Evolutionary conservation across 2,113 vertebrate species (phyloP), one percentile per base, ranked within the genome.

Genomic region (Vimba vimba): DNA sequence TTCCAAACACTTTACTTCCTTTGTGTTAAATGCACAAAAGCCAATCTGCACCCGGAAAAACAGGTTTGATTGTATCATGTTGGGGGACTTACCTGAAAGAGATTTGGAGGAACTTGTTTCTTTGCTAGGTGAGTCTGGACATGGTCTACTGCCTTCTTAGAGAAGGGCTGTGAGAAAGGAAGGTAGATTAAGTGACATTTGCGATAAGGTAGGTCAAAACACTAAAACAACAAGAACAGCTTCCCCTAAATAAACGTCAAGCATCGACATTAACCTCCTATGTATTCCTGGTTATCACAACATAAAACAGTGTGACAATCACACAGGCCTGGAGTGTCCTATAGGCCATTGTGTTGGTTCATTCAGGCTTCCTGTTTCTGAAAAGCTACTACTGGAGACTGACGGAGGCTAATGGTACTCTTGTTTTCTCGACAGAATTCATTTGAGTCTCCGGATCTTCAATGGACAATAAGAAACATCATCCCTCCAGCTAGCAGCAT

Each of bases 111-210:
- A 86, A 97, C 97, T 92, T 97, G 96, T 87, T 98, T 98, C 96
- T 97, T 99, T 78, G 95, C 93, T 88, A 99, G 91, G 89, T 97
- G 96, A n/a, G 93, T 96, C 87, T 99, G 98, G 25, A 99, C 97
- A 0, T 99, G 97, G 85, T 99, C 97, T 88, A 99, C 97, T 5
- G 98, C 96, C 91, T 96, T 95, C 92, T 97, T 98, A 1, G 98
- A 99, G 91, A 99, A 99, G 0, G 96, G 96, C 98, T 99, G 94
- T 86, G 25, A 90, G 19, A 83, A 89, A 93, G 84, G 89, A 83
- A 88, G 33, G 78, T 9, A 62, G 47, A 60, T 57, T 27, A 76
- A n/a, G 55, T 64, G 78, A 50, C 33, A 50, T 13, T 83, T 47
- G 36, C 15, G 30, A 75, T 74, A 75, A 80, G 77, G 15, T 39